phyloP scores from a whole-genome alignment of 2,888 invertebrate genomes.

The Andrena dorsata region DNA sequence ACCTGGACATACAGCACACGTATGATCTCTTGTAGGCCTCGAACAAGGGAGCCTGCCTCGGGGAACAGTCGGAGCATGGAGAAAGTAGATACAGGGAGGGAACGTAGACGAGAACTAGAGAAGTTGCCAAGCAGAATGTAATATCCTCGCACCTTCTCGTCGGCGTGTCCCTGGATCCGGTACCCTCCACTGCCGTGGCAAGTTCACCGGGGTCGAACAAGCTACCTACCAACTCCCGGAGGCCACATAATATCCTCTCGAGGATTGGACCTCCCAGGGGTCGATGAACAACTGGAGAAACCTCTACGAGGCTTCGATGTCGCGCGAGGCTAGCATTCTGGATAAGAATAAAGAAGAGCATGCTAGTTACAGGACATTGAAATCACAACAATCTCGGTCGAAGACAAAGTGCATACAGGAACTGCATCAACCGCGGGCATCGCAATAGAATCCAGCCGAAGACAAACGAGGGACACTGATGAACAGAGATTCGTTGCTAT shows the following conservation, averaged over 20 bases:
- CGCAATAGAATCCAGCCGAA: not conserved
- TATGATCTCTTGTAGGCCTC: not conserved
- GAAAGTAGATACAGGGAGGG: conserved; percentile 3
- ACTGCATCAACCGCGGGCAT: not conserved
- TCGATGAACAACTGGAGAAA: conserved; percentile 16
- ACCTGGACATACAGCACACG: conserved; percentile 1
- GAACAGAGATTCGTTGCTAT: not conserved
- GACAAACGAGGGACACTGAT: not conserved
- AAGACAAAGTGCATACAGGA: no score
- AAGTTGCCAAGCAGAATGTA: conserved; percentile 66
- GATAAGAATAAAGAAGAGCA: not conserved
- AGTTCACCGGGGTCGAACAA: conserved; percentile 33
- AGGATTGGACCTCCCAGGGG: conserved; percentile 47
- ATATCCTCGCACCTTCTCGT: conserved; percentile 63
- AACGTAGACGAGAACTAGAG: conserved; percentile 28
- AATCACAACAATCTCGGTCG: no score
- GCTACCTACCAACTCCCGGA: conserved; percentile 52
- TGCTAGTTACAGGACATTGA: not conserved
- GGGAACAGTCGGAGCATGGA: conserved; percentile 7
- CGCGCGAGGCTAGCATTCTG: conserved; percentile 6
- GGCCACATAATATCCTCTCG: conserved; percentile 70
- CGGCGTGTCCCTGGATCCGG: conserved; percentile 37
- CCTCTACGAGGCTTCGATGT: not conserved
- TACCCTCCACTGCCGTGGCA: conserved; percentile 20
- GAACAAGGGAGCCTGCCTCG: not conserved